Evolutionary conservation across 2,888 invertebrate genomes (phyloP), one percentile per base, ranked within the genome.

Genomic region (Marronus borbonicus): DNA sequence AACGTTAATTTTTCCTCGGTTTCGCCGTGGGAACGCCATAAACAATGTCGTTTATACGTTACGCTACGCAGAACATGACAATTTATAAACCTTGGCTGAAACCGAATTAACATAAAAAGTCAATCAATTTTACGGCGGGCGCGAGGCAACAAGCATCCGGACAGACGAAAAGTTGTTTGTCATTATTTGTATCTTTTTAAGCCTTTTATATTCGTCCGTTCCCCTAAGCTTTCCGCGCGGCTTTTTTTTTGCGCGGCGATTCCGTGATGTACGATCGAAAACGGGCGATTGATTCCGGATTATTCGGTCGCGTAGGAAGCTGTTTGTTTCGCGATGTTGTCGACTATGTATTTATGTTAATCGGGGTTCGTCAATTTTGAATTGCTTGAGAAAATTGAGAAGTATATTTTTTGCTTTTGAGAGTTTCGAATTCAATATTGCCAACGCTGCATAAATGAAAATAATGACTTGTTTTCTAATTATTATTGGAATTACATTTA

Each of bases 21-120:
- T 62, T 62, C 28, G 28, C 8, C 14, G 24, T 12, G 62, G 28
- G 24, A 62, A 62, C 28, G 31, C 72, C 55, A 78, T 78, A 72
- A 74, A 78, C 77, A 78, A 72, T 72, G 77, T 72, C 77, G 70
- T 78, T 78, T 78, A 52, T 65, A 52, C 64, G 77, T 72, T 72
- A 64, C 77, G 77, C 65, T 64, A 78, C 74, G 77, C 72, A 66
- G 60, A 78, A 78, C 77, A 72, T 64, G 62, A 72, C 72, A 58
- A 78, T 78, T 78, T 78, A 78, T 78, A 78, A 78, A 70, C 52
- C 65, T 72, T 78, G n/a, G 36, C 60, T 66, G 65, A 72, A 65
- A 64, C 52, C n/a, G 65, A 78, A 78, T 78, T 78, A 72, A 78
- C 77, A 78, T 78, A 78, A 74, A 78, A 78, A 72, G 65, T 39